Base-by-base conservation (phyloP, 2,888 invertebrate genomes). In the Drosophila nr. perissopoda region DNA sequence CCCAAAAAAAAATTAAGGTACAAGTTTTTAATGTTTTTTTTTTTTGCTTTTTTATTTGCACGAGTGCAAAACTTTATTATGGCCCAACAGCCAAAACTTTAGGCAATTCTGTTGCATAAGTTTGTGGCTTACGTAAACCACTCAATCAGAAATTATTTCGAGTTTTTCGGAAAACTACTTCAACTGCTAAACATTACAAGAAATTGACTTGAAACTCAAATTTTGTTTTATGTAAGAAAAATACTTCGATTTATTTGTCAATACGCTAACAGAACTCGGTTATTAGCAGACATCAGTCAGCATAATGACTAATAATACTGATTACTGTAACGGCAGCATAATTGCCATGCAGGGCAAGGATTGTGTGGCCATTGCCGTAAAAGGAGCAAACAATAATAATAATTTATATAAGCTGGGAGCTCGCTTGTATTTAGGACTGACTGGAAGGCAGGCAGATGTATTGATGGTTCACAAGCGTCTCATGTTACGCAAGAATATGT, bases 291-390 rank as follows among this genome's bases (percentile, higher is more conserved):
- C n/a, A 29, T n/a, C 29, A 18, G 6, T 29, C 29, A 27, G 0
- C 6, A 51, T 3, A 18, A 51, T 51, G 51, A 11, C 13, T 29
- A 16, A 5, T 2, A 8, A 36, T 4, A 21, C 6, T 1, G 1
- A n/a, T 8, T 0, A 0, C 21, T 2, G 97, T 90, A 99, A 99
- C 94, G 99, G 98, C 79, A 97, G 98, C 64, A 96, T 99, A 88
- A 96, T 99, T 79, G 99, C 99, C 34, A 99, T 99, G 99, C 97
- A 96, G 91, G 99, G 99, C n/a, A 97, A 98, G 90, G 95, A 98
- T 89, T 99, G 99, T 93, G 98, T 99, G 51, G 98, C 98, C 13
- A 98, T 99, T 92, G 99, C 99, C 90, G 95, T 99, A 69, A 98
- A 98, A n/a, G 93, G 96, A 97, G 0, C 97, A 98, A 99, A 99